These are phyloP conservation scores for Acrobasis suavella DNA, from an alignment of 2,888 invertebrate genomes.

Conservation along the genomic window DNA sequence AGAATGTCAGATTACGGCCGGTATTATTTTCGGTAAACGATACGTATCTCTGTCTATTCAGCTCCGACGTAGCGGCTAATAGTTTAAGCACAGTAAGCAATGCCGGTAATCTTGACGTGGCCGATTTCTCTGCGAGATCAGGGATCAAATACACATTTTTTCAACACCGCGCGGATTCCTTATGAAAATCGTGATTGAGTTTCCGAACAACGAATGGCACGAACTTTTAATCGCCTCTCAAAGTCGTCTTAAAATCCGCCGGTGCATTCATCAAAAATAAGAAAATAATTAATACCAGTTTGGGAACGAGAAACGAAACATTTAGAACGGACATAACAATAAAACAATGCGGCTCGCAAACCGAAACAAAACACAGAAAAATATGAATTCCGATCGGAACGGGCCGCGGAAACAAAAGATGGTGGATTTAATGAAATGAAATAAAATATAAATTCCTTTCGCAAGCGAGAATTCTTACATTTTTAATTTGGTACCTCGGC, in stretches of 20 bases:
- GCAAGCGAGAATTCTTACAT: constrained; percentile 81
- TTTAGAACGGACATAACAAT: constrained; percentile 72
- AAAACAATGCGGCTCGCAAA: constrained; percentile 75
- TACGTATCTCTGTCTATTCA: constrained; percentile 71
- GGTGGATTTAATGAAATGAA: constrained; percentile 82
- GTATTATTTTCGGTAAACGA: constrained; percentile 78
- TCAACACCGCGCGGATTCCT: constrained; percentile 41
- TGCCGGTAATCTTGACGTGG: constrained; percentile 68
- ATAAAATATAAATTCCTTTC: constrained; percentile 81
- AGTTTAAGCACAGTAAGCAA: constrained; percentile 64
- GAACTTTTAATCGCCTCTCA: constrained; percentile 59
- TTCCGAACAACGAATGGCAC: constrained; percentile 59
- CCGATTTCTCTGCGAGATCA: constrained; percentile 52
- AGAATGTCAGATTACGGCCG: constrained; percentile 69
- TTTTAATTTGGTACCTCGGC: constrained; percentile 78
- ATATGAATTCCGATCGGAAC: constrained; percentile 81
- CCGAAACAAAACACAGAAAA: constrained; percentile 82
- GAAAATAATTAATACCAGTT: constrained; percentile 79
- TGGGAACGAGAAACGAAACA: constrained; percentile 66
- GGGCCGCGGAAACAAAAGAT: constrained; percentile 79
- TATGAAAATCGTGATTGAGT: constrained; percentile 64
- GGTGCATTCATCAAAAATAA: constrained; percentile 75
- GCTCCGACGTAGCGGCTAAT: constrained; percentile 69
- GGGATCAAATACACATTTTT: constrained; percentile 35
- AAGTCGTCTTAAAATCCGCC: constrained; percentile 61